Base-by-base conservation (phyloP, 2,113 vertebrate species). In the Chaetodon trifascialis region DNA sequence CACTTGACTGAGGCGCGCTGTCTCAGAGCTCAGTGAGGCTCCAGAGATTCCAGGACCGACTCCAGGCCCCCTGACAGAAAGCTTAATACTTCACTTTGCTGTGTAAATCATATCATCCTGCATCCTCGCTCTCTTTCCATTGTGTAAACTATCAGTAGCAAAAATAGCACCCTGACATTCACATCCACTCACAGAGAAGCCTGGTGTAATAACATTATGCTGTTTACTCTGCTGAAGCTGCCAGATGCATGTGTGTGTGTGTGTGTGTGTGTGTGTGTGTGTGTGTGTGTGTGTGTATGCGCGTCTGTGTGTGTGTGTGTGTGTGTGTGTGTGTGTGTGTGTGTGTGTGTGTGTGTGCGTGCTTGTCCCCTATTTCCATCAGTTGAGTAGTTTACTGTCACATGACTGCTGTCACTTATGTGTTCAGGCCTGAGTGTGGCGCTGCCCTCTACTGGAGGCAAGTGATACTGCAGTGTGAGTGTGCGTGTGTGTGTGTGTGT, bases 161-260 rank as follows among this genome's bases (percentile, higher is more conserved):
- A 67, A 87, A 86, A 90, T 81, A 90, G 90, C 67, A 80, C 40
- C 75, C 73, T 76, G 83, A 88, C 85, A 79, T 89, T 84, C 85
- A 77, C 55, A 16, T 88, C 76, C 81, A 75, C 71, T 76, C 79
- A 58, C 68, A 88, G 85, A 73, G 70, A 88, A 88, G 76, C 76
- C 79, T 72, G 60, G 0, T 84, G 76, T 90, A 88, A 90, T 82
- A 68, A 84, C 90, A 87, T 91, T 78, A 88, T 59, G 42, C 71
- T 82, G 79, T 80, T 84, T 74, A 82, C 80, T 83, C 74, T 7
- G 16, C 75, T 84, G 78, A 63, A 83, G 79, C 68, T 73, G 72
- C 85, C 82, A 88, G 84, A 67, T 80, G 80, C 78, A 76, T 59
- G 72, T 79, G 54, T 62, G 19, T 69, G 62, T 69, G 71, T 83